These are phyloP conservation scores for Oncorhynchus clarkii DNA, from an alignment of 2,113 vertebrate species.

Conservation along the genomic window DNA sequence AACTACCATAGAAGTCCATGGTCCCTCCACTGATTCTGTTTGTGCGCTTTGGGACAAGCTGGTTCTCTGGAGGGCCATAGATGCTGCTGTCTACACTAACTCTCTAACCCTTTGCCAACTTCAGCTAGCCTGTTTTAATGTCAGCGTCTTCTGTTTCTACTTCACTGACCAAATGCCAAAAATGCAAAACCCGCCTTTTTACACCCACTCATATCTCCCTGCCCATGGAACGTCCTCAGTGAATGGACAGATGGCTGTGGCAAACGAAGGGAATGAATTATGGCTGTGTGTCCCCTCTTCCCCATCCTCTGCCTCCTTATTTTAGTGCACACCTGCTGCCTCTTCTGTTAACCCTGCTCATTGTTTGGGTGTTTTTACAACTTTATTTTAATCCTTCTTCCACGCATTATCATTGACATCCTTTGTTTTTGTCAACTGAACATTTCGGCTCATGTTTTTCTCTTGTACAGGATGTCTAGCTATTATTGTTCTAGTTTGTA, in stretches of 20 bases:
- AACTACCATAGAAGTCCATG: background rate
- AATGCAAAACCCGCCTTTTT: no score
- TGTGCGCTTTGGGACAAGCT: conserved; percentile 6
- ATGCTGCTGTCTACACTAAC: conserved; percentile 49
- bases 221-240: conserved; percentile 14
- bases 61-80: conserved; percentile 26
- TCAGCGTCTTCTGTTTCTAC: conserved; percentile 48
- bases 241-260: conserved; percentile 35
- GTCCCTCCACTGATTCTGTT: conserved; percentile 21
- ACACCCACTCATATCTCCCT: conserved; percentile 26
- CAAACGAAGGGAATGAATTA: conserved; percentile 14
- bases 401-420: conserved; percentile 33
- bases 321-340: conserved; percentile 39
- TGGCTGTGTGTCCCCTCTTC: conserved; percentile 20
- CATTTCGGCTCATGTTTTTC: background rate
- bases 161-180: conserved; percentile 35
- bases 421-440: background rate
- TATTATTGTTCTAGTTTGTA: background rate
- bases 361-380: conserved; percentile 31
- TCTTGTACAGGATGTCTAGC: background rate
- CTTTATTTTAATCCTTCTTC: conserved; percentile 37
- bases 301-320: conserved; percentile 19
- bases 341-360: conserved; percentile 12
- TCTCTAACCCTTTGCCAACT: conserved; percentile 9
- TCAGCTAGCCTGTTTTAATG: conserved; percentile 26